Evolutionary conservation across 2,113 vertebrate genomes (phyloP), one percentile per base, ranked within the genome.

Genomic region (Leptosomus discolor): DNA sequence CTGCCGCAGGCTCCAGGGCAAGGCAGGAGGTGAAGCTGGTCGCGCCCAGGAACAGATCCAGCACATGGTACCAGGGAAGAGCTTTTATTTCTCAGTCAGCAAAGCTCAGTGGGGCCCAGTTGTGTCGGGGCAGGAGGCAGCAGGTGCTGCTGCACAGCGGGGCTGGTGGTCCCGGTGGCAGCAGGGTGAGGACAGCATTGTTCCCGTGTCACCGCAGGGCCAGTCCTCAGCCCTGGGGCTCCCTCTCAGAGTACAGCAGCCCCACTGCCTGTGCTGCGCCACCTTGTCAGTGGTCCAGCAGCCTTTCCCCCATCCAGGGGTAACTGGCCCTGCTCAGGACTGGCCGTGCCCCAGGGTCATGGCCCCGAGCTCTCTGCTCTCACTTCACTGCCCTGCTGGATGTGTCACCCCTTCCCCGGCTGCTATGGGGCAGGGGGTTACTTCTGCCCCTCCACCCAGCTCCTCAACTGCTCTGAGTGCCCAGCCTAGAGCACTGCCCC

Each of bases 41-140:
- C 69, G 61, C 20, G 1, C 30, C 54, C 86, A 51, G 77, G 69
- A 94, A 94, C n/a, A 50, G 78, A 65, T 50, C 37, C 84, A 95
- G 89, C 53, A 39, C 48, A 2, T 0, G n/a, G 15, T 79, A 95
- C 74, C 80, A 95, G 32, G 61, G 70, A 82, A 79, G 30, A 78
- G 53, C 50, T 92, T 97, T 97, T 96, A 97, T 96, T 97, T 91
- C 45, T 64, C 79, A 79, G 88, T 43, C 70, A 97, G 82, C 29
- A 73, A 26, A 61, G 65, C 92, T 78, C 45, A 23, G 81, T 1
- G 2, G 43, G n/a, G 30, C 48, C 30, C 26, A 9, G 41, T 23
- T 93, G 86, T 50, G 54, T 8, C 6, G 5, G 41, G 48, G 60
- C 68, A 58, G 57, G 48, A 24, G 6, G 57, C 26, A 19, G 64